Conservation (phyloP, 2,113 vertebrate genomes). For the Chaenogobius annularis region DNA sequence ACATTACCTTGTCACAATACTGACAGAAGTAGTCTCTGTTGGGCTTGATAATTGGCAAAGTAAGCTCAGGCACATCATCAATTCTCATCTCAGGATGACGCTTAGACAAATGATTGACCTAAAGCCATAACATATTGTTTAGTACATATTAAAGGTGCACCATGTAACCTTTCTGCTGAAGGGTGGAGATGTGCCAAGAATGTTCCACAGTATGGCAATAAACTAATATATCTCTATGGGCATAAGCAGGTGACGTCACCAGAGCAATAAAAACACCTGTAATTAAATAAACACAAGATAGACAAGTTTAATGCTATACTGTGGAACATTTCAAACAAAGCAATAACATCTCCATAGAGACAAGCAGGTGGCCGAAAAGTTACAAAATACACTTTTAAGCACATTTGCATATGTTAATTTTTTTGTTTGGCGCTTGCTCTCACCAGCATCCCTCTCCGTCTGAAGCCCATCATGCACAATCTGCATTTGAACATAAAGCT, state of each 20-base stretch:
- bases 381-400: not conserved
- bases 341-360: too few relatives aligned
- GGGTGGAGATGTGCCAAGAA: too few relatives aligned
- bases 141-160: not conserved
- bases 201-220: too few relatives aligned
- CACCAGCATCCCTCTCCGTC: conserved; percentile 97
- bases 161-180: too few relatives aligned
- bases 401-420: not conserved
- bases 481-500: conserved; percentile 98
- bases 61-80: conserved; percentile 96
- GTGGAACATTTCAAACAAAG: too few relatives aligned
- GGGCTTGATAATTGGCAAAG: conserved; percentile 96
- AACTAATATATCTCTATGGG: too few relatives aligned
- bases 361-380: not conserved
- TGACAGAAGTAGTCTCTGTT: conserved; percentile 99
- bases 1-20: conserved; percentile 96
- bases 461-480: conserved; percentile 98
- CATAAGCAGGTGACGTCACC: too few relatives aligned
- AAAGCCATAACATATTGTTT: conserved; percentile 11
- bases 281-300: too few relatives aligned
- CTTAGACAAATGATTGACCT: conserved; percentile 99
- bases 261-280: too few relatives aligned
- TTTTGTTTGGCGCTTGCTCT: conserved; percentile 42
- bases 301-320: too few relatives aligned
- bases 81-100: conserved; percentile 98